phyloP scores from a whole-genome alignment of 2,797 vertebrate genomes.

The Phoeniculus purpureus region DNA sequence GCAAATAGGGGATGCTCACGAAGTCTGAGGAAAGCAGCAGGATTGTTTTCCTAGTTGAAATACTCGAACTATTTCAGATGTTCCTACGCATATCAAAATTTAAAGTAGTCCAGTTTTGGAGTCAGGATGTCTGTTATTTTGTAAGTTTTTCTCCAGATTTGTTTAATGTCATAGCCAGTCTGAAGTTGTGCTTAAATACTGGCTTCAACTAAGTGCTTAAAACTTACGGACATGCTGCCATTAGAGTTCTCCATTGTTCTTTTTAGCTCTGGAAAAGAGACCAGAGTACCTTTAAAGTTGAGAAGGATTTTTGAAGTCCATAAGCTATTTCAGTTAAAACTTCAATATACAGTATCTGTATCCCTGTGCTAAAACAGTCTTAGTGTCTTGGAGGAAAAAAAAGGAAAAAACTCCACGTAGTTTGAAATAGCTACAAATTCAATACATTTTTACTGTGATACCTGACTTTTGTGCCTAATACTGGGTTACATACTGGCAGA shows the following conservation, averaged over 20 bases:
- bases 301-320: neutral
- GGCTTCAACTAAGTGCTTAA: neutral
- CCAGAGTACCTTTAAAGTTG: neutral
- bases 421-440: neutral
- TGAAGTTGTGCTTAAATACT: neutral
- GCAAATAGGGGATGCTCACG: neutral
- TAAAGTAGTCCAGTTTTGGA: neutral
- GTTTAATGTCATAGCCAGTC: neutral
- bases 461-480: neutral
- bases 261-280: neutral
- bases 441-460: neutral
- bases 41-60: neutral
- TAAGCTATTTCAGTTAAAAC: neutral
- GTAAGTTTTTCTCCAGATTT: neutral
- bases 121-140: neutral
- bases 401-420: neutral
- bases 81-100: neutral
- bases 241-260: neutral
- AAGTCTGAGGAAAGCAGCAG: neutral
- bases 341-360: neutral
- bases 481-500: neutral
- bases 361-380: neutral
- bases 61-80: neutral
- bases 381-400: neutral
- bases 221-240: neutral